Percentiles rank a stretch among this genome's conserved stretches.
phyloP scores from a whole-genome alignment of 2,888 invertebrate genomes.

The Tanypteryx hageni region DNA sequence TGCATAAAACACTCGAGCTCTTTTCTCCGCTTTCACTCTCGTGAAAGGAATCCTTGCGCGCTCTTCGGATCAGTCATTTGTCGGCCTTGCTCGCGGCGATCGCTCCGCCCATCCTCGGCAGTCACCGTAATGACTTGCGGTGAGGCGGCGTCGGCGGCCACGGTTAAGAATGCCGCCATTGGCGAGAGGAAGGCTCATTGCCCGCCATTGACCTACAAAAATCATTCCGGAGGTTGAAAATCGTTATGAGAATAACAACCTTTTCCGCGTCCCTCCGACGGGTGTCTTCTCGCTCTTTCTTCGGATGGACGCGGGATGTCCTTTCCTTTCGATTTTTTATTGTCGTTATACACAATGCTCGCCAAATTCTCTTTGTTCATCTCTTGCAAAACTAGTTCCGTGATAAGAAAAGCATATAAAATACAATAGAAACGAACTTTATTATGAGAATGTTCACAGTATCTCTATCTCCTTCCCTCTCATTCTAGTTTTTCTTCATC shows the following conservation, averaged over 20 bases:
- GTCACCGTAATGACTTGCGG: slow-evolving; percentile 52
- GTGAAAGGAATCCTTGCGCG: slow-evolving; percentile 27
- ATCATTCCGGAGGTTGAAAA: background rate
- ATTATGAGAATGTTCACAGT: too few species aligned
- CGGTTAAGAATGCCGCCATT: slow-evolving; percentile 6
- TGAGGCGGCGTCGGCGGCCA: slow-evolving; percentile 52
- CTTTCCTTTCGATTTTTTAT: too few species aligned
- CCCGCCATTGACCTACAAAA: slow-evolving; percentile 61
- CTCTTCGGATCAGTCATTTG: slow-evolving; percentile 31
- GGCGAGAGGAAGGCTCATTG: slow-evolving; percentile 31
- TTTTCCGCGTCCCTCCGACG: background rate
- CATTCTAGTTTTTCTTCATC: too few species aligned
- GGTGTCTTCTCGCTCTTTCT: background rate
- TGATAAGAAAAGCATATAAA: too few species aligned
- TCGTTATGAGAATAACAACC: background rate
- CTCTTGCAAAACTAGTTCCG: too few species aligned
- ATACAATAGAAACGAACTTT: too few species aligned
- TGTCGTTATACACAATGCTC: too few species aligned
- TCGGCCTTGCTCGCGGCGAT: slow-evolving; percentile 55
- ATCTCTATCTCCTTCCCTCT: too few species aligned
- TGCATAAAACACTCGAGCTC: background rate
- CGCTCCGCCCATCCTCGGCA: slow-evolving; percentile 31
- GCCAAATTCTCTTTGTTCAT: too few species aligned
- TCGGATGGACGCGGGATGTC: background rate
- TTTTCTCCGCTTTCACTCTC: slow-evolving; percentile 19